phyloP scores from a whole-genome alignment of 2,888 invertebrate genomes.

The Nipponacmea schrenckii region DNA sequence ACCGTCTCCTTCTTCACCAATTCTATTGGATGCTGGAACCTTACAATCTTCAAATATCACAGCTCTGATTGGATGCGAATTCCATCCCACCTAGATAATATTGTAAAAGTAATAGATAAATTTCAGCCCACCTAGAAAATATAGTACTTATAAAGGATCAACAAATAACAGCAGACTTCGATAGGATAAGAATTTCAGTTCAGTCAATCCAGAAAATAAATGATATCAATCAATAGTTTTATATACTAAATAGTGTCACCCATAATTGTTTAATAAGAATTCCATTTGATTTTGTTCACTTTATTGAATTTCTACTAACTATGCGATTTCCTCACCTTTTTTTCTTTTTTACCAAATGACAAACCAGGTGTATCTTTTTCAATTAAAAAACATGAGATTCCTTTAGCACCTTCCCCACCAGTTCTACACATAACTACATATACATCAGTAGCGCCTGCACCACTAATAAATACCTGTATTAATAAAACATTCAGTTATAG shows the following conservation, averaged over 20 bases:
- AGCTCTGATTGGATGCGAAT: conserved; percentile 72
- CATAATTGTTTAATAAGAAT: no score
- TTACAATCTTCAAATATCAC: conserved; percentile 73
- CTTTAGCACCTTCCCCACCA: conserved; percentile 71
- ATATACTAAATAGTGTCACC: no score
- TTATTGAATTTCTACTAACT: no score
- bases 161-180: background rate
- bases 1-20: conserved; percentile 70
- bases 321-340: conserved; percentile 64
- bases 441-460: conserved; percentile 70
- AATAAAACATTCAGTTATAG: background rate
- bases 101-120: no score
- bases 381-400: conserved; percentile 72
- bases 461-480: conserved; percentile 72
- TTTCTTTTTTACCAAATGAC: conserved; percentile 72
- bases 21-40: conserved; percentile 68
- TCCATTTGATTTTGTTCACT: no score
- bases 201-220: no score
- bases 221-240: no score
- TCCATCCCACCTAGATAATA: conserved; percentile 71
- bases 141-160: background rate
- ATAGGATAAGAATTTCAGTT: background rate
- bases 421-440: conserved; percentile 73
- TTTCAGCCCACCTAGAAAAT: background rate
- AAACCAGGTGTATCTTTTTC: conserved; percentile 72